A percentile compares a stretch with the other conserved stretches of the same genome.
Conservation (phyloP, 37 sponge, comb jelly and placozoan genomes). For the Mnemiopsis leidyi region DNA sequence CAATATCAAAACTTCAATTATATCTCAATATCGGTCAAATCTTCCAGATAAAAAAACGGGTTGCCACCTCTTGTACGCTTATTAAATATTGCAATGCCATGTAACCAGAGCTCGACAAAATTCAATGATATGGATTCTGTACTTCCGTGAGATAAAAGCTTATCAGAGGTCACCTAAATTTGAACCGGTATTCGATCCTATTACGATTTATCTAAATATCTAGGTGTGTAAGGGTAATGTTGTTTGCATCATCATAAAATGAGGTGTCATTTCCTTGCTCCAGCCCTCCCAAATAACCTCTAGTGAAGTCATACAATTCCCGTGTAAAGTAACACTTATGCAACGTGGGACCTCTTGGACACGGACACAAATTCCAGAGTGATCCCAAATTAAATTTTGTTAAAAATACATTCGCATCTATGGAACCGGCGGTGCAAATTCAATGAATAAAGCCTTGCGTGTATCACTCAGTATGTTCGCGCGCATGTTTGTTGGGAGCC, state of each 20-base stretch:
- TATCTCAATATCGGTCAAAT: too few species aligned
- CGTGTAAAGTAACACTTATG: not conserved
- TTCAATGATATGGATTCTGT: too few species aligned
- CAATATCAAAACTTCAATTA: too few species aligned
- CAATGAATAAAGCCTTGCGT: not conserved
- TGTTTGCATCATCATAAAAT: not conserved
- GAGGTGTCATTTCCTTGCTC: not conserved
- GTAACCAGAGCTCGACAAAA: too few species aligned
- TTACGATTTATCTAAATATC: too few species aligned
- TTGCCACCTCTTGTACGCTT: too few species aligned
- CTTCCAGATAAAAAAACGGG: too few species aligned
- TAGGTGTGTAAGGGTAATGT: not conserved
- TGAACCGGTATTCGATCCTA: too few species aligned
- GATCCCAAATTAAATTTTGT: not conserved
- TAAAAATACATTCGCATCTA: not conserved
- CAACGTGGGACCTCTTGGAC: not conserved
- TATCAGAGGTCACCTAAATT: too few species aligned
- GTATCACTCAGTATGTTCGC: not conserved
- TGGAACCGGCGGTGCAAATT: not conserved
- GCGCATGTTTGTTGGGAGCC: not conserved
- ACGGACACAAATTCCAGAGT: not conserved
- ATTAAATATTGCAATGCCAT: too few species aligned
- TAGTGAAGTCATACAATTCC: not conserved
- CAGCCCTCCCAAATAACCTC: not conserved
- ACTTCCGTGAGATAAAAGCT: too few species aligned